Evolutionary conservation across 1,140 invertebrate genomes (phyloP), one percentile per base, ranked within the genome.

Genomic region (Trypoxylus dichotomus): DNA sequence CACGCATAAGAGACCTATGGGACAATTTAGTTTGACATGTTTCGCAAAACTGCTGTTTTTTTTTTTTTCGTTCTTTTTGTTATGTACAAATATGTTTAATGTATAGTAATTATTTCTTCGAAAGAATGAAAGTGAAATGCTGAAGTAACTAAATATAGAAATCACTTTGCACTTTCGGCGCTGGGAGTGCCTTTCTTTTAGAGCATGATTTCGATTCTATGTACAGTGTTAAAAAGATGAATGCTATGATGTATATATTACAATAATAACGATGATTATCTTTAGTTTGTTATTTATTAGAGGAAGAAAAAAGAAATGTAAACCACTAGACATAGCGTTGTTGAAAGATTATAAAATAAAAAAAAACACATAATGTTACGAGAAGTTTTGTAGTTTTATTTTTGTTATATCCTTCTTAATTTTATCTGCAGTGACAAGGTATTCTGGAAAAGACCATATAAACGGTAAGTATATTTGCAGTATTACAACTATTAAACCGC

Each of bases 281-380:
- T 74, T 74, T 74, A 74, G 72, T 74, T 74, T 74, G 72, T 74
- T 74, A 74, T 74, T 74, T 74, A 74, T 74, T 74, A 74, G 72
- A 41, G 60, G 27, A 68, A 58, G 32, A 37, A 37, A 68, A 29
- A 68, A 42, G 41, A 74, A 74, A 43, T 74, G 72, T 74, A 74
- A 74, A 74, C 72, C 72, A 74, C 29, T 74, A 74, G 72, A 41
- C 32, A 74, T 74, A 74, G 72, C 41, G 72, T 74, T 74, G 72
- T 74, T 74, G 72, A 74, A 74, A 74, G 72, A 74, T 74, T 37
- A 74, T 74, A 41, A 68, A 68, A 68, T 27, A 29, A 68, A n/a
- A n/a, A n/a, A n/a, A 68, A 24, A 68, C 60, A 73, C 71, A 37
- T 74, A 74, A 74, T 74, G 72, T 74, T 74, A 74, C 72, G 24